These are phyloP conservation scores for Celastrina argiolus DNA, from an alignment of 2,888 invertebrate genomes.

Conservation along the genomic window DNA sequence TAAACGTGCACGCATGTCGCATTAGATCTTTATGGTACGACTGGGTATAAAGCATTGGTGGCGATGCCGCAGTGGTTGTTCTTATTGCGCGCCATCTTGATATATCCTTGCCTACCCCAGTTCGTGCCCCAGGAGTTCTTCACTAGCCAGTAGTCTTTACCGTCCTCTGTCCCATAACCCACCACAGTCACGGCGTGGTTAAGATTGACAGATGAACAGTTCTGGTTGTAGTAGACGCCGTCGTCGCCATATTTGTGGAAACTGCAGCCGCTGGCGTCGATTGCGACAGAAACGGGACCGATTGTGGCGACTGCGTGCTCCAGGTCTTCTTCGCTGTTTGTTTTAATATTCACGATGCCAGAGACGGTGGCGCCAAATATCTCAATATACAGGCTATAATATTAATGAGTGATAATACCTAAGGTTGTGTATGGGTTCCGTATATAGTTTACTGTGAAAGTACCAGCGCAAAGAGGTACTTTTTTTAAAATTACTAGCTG, in stretches of 20 bases:
- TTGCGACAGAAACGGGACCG: conserved; percentile 91
- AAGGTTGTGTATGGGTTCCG: too few relatives aligned
- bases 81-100: conserved; percentile 89
- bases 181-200: conserved; percentile 52
- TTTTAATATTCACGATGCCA: conserved; percentile 85
- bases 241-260: not conserved
- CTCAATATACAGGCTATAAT: too few relatives aligned
- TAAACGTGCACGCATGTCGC: too few relatives aligned
- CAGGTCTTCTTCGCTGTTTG: conserved; percentile 84
- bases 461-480: too few relatives aligned
- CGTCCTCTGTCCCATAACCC: conserved; percentile 85
- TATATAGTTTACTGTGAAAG: too few relatives aligned
- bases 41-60: conserved; percentile 86
- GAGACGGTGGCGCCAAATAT: conserved; percentile 88
- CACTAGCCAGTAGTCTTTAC: conserved; percentile 91
- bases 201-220: not conserved
- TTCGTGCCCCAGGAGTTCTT: conserved; percentile 95
- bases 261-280: conserved; percentile 87
- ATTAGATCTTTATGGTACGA: too few relatives aligned
- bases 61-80: conserved; percentile 93
- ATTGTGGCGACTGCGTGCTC: conserved; percentile 86
- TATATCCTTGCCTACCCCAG: conserved; percentile 97
- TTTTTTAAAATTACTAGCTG: too few relatives aligned
- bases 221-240: conserved; percentile 6
- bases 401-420: too few relatives aligned